phyloP scores from a whole-genome alignment of 2,113 vertebrate genomes.

The Psammodynastes pulverulentus region DNA sequence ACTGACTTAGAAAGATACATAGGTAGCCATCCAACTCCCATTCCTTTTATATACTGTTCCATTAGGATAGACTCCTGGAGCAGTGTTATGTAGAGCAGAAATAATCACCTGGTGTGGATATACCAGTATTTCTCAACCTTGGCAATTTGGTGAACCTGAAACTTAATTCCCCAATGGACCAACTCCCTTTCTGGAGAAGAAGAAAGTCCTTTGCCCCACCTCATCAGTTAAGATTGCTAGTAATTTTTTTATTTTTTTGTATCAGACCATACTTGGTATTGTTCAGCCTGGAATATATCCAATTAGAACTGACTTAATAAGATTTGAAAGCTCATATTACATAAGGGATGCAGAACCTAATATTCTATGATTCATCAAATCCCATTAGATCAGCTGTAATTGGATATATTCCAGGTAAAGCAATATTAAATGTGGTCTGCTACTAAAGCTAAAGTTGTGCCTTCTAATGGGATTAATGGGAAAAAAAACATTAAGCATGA shows the following conservation, averaged over 20 bases:
- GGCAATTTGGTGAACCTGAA: background rate
- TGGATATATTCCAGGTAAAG: background rate
- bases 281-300: background rate
- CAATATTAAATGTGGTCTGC: background rate
- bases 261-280: background rate
- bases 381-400: background rate
- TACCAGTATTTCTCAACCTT: background rate
- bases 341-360: background rate
- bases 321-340: background rate
- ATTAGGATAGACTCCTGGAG: background rate
- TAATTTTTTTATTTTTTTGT: too few species aligned
- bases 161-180: background rate
- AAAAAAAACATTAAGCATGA: background rate
- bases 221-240: background rate
- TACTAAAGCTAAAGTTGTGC: background rate
- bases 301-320: background rate
- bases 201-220: background rate
- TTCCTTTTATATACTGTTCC: background rate
- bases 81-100: background rate
- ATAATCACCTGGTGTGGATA: background rate
- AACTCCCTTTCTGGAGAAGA: background rate
- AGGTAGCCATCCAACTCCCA: background rate
- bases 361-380: background rate
- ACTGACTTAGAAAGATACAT: background rate
- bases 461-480: background rate